Conservation (phyloP, 2,797 vertebrate species). For the Fistularia commersonii region DNA sequence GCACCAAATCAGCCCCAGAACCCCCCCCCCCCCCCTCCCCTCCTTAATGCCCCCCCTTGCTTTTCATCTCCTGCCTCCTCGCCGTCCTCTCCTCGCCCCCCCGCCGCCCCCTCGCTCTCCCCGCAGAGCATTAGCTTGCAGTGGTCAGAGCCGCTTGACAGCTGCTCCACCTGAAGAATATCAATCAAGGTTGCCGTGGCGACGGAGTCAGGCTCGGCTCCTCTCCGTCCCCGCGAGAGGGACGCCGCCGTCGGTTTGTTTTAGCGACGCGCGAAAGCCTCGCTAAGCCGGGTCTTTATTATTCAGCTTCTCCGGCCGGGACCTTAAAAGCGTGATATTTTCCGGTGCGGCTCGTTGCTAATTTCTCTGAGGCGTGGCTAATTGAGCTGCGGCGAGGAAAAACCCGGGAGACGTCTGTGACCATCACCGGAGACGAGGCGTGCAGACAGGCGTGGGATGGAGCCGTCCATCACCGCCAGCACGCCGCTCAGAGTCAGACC, state of each 20-base stretch:
- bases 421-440: constrained; percentile 53
- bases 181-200: constrained; percentile 88
- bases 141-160: constrained; percentile 79
- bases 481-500: constrained; percentile 26
- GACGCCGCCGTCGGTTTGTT: constrained; percentile 32
- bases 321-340: constrained; percentile 2
- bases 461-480: constrained; percentile 54
- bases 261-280: constrained; percentile 14
- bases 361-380: constrained; percentile 60
- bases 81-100: constrained; percentile 9
- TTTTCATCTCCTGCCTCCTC: constrained; percentile 48
- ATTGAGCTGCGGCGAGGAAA: constrained; percentile 50
- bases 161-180: constrained; percentile 85
- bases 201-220: constrained; percentile 68
- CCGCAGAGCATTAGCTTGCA: constrained; percentile 73
- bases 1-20: constrained; percentile 23
- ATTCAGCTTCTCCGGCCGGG: too few species aligned
- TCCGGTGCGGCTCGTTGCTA: constrained; percentile 34
- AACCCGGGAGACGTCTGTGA: constrained; percentile 43
- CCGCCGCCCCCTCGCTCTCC: constrained; percentile 44
- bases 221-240: constrained; percentile 19
- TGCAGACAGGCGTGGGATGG: constrained; percentile 62
- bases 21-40: constrained; percentile 39
- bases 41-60: constrained; percentile 25
- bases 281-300: constrained; percentile 20